These are phyloP conservation scores for Tapirus indicus DNA, from an alignment of 2,797 vertebrate species.

Conservation along the genomic window DNA sequence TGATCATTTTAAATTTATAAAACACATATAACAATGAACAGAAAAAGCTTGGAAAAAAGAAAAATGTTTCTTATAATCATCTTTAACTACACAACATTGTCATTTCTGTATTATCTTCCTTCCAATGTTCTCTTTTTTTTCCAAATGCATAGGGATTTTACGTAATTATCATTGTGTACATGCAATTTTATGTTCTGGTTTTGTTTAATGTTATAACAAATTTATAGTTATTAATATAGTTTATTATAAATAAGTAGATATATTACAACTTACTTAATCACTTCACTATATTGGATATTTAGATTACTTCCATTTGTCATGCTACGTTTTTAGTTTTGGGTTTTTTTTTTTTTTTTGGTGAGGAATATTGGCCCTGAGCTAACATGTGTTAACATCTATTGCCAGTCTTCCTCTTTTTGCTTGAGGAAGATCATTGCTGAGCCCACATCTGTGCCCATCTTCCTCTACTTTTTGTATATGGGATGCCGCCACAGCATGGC, in stretches of 20 bases:
- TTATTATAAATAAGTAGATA: constrained; percentile 11
- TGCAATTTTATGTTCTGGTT: not conserved
- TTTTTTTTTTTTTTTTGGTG: no score
- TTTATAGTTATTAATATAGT: not conserved
- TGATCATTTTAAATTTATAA: constrained; percentile 36
- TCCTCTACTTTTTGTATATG: no score
- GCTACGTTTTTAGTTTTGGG: not conserved
- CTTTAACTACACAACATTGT: not conserved
- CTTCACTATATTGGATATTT: not conserved
- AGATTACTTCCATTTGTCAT: not conserved
- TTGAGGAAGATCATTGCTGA: no score
- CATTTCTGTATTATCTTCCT: not conserved
- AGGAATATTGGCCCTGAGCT: no score
- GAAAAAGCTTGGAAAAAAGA: not conserved
- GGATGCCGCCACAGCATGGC: no score
- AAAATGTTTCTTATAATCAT: not conserved
- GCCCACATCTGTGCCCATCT: no score
- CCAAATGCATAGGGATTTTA: not conserved
- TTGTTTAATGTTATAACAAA: constrained; percentile 15
- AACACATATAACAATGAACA: not conserved
- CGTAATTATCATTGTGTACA: not conserved
- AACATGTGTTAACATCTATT: no score
- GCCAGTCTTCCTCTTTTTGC: no score
- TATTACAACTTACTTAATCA: not conserved
- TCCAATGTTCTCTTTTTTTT: not conserved